Base-by-base conservation (phyloP, 2,113 vertebrate species). In the Prionailurus bengalensis region DNA sequence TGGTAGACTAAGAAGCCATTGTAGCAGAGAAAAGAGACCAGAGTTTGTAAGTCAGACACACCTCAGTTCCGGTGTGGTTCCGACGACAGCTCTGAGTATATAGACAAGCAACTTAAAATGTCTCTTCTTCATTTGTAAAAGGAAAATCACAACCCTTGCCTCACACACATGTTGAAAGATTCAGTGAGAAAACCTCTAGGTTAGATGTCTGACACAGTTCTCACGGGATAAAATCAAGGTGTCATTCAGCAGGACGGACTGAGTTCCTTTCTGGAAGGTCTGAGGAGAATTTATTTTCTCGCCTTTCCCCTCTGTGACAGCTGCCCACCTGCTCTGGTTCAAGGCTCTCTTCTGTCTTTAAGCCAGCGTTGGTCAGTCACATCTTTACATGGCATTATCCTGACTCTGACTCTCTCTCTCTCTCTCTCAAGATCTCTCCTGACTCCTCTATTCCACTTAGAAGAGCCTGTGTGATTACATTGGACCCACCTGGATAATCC, bases 51-150 rank as follows among this genome's bases (percentile, higher is more conserved):
- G 33, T 25, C 23, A 12, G 23, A 48, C 36, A n/a, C 3, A 55
- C n/a, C 53, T n/a, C 13, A 51, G 21, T 94, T 31, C 36, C 19
- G 33, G 25, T 5, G 16, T 71, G 31, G 27, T 14, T 96, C 85
- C 95, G 14, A 45, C 8, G 0, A 0, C 70, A 9, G 27, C 42
- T 92, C 89, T 63, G 4, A 79, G 65, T 31, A 16, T 36, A 55
- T 90, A 55, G 82, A 83, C 3, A 92, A 92, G 51, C 39, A 66
- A 61, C 23, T 51, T 27, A 33, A 39, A 84, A 73, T 17, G 94
- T 89, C 39, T 12, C 3, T 90, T 97, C 39, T 42, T 95, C 2
- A 0, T 94, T 79, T 89, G 14, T 85, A 68, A 95, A 83, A 96
- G 1, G 1, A 80, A n/a, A 82, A 89, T 51, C 83, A 25, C 21